Evolutionary conservation across 2,888 invertebrate genomes (phyloP).

Genomic region (Boloria selene): DNA sequence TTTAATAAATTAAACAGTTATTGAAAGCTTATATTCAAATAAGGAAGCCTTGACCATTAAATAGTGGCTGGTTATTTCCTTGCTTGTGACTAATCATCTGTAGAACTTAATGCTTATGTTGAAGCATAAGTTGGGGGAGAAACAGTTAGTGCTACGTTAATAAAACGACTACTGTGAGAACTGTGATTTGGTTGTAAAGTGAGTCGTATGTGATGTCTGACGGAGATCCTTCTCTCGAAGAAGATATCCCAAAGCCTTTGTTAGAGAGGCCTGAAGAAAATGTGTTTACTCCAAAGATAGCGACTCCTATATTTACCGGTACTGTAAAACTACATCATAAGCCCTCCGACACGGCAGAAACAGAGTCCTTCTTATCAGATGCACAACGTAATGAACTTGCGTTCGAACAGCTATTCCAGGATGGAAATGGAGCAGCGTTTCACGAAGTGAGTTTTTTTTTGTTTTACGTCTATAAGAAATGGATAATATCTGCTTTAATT

Average conservation of each 20-base stretch:
- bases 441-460: conserved; percentile 56
- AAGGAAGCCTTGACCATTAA: conserved; percentile 3
- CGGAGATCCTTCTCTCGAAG: conserved; percentile 79
- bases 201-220: conserved; percentile 72
- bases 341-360: conserved; percentile 64
- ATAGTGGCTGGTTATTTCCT: conserved; percentile 10
- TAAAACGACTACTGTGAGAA: conserved; percentile 2
- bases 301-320: conserved; percentile 70
- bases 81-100: conserved; percentile 42
- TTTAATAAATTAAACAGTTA: conserved; percentile 15
- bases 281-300: conserved; percentile 76
- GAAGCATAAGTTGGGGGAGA: conserved; percentile 13
- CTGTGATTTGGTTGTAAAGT: conserved; percentile 13
- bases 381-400: conserved; percentile 75
- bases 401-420: conserved; percentile 68
- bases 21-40: conserved; percentile 7
- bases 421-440: conserved; percentile 64
- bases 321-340: conserved; percentile 69
- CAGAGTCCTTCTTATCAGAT: conserved; percentile 69
- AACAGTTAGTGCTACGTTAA: conserved; percentile 13
- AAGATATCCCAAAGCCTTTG: conserved; percentile 72
- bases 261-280: conserved; percentile 67
- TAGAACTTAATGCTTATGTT: conserved; percentile 18
- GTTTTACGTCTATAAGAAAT: not conserved
- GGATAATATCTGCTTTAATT: too few relatives aligned